Percentiles rank a stretch among this genome's conserved stretches.
These are phyloP conservation scores for Leptodirus hochenwartii DNA, from an alignment of 2,888 invertebrate species.

Conservation along the genomic window DNA sequence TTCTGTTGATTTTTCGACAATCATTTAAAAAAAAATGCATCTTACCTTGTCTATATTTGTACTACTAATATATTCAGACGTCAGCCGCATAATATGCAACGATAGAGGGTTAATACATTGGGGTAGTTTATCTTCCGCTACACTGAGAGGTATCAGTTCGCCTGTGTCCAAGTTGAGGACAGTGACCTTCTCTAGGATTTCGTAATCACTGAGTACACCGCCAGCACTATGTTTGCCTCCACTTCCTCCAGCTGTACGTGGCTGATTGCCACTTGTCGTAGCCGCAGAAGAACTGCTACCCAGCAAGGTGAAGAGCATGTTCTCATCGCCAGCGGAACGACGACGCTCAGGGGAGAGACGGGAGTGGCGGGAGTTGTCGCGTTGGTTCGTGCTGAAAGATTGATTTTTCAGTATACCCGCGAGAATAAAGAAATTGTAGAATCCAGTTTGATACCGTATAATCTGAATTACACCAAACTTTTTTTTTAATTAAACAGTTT, in stretches of 20 bases:
- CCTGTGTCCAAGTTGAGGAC: constrained; percentile 71
- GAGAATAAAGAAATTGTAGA: no score
- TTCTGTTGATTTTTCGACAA: constrained; percentile 36
- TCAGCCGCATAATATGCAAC: constrained; percentile 83
- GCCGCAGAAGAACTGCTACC: neutral
- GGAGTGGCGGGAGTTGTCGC: no score
- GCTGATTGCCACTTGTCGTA: constrained; percentile 7
- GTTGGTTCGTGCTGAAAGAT: no score
- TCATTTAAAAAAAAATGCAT: no score
- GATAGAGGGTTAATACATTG: constrained; percentile 87
- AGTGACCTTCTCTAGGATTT: constrained; percentile 68
- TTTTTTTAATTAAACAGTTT: no score
- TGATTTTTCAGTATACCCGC: no score
- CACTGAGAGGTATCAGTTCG: constrained; percentile 83
- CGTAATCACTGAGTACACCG: constrained; percentile 74
- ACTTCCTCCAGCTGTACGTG: no score
- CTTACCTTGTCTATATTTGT: constrained; percentile 39
- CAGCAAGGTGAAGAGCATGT: constrained; percentile 20
- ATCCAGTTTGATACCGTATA: no score
- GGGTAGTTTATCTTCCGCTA: constrained; percentile 84
- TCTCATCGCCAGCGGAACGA: constrained; percentile 72
- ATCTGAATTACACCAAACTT: no score
- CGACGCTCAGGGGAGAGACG: constrained; percentile 34
- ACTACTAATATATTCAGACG: constrained; percentile 72
- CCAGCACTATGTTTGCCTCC: no score